A percentile compares a stretch with the other conserved stretches of the same genome.
Conservation (phyloP, 2,888 invertebrate species). For the Craniophora ligustri region DNA sequence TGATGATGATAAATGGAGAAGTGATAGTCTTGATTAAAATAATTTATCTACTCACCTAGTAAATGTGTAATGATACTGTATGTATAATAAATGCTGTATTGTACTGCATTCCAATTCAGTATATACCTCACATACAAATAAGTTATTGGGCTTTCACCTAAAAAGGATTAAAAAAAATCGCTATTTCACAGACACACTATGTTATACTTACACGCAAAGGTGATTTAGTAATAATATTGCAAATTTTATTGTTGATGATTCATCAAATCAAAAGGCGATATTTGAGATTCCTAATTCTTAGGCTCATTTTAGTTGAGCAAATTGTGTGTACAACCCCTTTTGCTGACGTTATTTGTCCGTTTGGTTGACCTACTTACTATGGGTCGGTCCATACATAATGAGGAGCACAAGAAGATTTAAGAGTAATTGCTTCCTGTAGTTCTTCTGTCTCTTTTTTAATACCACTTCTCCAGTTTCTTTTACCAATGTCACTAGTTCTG, state of each 20-base stretch:
- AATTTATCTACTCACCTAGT: slow-evolving; percentile 68
- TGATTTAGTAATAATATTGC: no score
- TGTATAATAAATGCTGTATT: slow-evolving; percentile 81
- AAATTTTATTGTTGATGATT: no score
- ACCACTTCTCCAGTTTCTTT: slow-evolving; percentile 85
- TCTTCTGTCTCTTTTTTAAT: slow-evolving; percentile 81
- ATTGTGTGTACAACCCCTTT: no score
- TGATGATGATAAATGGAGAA: no score
- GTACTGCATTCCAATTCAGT: slow-evolving; percentile 83
- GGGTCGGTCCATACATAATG: slow-evolving; percentile 85
- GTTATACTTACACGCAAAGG: no score
- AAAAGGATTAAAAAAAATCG: slow-evolving; percentile 61
- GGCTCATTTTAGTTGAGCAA: no score
- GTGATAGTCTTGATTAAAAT: no score
- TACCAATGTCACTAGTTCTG: slow-evolving; percentile 70
- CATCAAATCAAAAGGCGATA: no score
- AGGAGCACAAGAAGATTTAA: slow-evolving; percentile 82
- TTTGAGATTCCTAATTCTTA: no score
- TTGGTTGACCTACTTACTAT: slow-evolving; percentile 76
- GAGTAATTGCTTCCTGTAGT: slow-evolving; percentile 78
- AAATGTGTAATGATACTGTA: slow-evolving; percentile 80
- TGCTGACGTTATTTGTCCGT: not conserved
- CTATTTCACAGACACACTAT: not conserved
- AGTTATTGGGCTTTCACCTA: slow-evolving; percentile 79
- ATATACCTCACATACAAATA: slow-evolving; percentile 82